Conservation (phyloP, 2,113 vertebrate species). For the Phasianus colchicus region DNA sequence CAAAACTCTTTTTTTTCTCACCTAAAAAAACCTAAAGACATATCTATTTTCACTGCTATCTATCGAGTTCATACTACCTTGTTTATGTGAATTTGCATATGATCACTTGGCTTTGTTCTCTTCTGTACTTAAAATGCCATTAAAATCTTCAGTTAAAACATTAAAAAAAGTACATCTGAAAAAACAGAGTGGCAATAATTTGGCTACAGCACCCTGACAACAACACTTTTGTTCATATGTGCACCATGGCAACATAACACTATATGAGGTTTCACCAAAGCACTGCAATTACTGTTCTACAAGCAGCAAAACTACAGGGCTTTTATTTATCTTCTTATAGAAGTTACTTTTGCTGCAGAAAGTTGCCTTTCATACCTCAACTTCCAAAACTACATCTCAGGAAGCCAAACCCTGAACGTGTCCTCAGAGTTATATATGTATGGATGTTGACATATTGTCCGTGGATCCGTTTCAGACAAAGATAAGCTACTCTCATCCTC, state of each 20-base stretch:
- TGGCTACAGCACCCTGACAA: not conserved
- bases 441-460: conserved; percentile 26
- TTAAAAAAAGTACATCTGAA: not conserved
- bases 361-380: not conserved
- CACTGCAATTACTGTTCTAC: not conserved
- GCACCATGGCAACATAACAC: not conserved
- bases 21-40: conserved; percentile 30
- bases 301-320: not conserved
- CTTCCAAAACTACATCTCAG: conserved; percentile 33
- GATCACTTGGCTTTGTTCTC: not conserved
- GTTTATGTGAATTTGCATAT: not conserved
- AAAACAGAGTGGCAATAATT: not conserved
- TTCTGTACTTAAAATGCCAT: not conserved
- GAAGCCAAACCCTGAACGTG: not conserved
- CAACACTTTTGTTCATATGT: not conserved
- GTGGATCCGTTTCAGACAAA: conserved; percentile 29
- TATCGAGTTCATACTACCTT: not conserved
- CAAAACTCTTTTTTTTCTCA: conserved; percentile 10
- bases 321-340: not conserved
- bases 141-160: not conserved
- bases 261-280: not conserved
- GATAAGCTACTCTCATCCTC: not conserved
- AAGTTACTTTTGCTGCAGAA: not conserved
- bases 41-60: not conserved
- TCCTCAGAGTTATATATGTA: conserved; percentile 7